These are phyloP conservation scores for Elanoides forficatus DNA, from an alignment of 2,113 vertebrate genomes.

Conservation along the genomic window DNA sequence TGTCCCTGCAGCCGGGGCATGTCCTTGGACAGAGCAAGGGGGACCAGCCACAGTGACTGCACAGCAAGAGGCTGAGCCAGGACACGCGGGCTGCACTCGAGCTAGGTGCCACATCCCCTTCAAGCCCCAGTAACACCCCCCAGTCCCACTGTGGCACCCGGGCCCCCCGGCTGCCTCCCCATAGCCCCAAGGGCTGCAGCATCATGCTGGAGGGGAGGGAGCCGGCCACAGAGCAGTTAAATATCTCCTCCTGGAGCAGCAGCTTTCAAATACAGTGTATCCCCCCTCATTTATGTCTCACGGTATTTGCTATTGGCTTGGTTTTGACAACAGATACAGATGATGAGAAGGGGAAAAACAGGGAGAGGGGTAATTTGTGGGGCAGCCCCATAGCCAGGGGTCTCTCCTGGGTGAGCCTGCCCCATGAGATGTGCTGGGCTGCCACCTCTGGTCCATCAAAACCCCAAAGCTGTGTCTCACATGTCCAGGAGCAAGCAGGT, in stretches of 20 bases:
- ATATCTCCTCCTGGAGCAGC: neutral
- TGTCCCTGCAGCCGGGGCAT: neutral
- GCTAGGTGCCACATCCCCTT: fast-evolving
- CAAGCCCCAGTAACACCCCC: neutral
- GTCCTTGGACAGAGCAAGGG: neutral
- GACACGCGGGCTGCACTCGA: fast-evolving
- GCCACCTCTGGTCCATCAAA: neutral
- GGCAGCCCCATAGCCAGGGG: neutral
- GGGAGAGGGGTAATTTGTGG: neutral
- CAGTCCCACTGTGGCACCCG: fast-evolving
- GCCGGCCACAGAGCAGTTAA: neutral
- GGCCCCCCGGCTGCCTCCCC: neutral
- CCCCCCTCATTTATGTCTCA: neutral
- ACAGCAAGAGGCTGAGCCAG: fast-evolving
- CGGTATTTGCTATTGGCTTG: neutral
- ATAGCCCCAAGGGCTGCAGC: neutral
- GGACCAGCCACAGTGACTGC: neutral
- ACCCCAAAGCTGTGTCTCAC: neutral
- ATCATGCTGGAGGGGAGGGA: fast-evolving
- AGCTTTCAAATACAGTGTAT: neutral
- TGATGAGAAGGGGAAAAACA: neutral
- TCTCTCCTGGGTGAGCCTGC: neutral
- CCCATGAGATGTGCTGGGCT: fast-evolving
- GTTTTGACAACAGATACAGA: neutral
- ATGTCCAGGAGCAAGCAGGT: neutral